These are phyloP conservation scores for Agrilus biguttatus DNA, from an alignment of 2,888 invertebrate genomes.

Conservation along the genomic window DNA sequence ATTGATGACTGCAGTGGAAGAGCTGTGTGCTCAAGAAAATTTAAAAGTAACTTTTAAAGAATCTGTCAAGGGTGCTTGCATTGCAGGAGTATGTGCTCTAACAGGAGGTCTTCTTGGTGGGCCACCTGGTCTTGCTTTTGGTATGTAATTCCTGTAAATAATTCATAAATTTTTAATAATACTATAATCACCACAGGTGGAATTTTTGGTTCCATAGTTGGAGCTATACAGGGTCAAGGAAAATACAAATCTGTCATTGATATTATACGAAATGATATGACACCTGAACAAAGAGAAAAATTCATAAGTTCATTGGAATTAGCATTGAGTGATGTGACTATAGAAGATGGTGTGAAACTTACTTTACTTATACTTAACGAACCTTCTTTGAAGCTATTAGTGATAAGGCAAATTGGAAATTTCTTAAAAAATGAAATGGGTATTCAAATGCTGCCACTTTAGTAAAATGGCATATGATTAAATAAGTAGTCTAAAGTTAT, in stretches of 20 bases:
- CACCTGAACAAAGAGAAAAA: slow-evolving; percentile 16
- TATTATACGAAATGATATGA: slow-evolving; percentile 21
- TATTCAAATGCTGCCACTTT: background rate
- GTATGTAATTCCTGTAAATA: slow-evolving; percentile 13
- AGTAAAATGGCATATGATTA: too few species aligned
- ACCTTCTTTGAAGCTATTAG: slow-evolving; percentile 12
- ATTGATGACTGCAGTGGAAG: slow-evolving; percentile 19
- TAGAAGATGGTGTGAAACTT: slow-evolving; percentile 16
- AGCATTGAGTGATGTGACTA: slow-evolving; percentile 14
- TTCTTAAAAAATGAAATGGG: slow-evolving; percentile 20
- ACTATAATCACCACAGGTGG: slow-evolving; percentile 18
- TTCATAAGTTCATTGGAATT: slow-evolving; percentile 14
- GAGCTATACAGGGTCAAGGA: slow-evolving; percentile 16
- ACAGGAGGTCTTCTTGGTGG: slow-evolving; percentile 26
- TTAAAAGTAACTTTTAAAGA: slow-evolving; percentile 22
- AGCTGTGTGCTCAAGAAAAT: slow-evolving; percentile 22
- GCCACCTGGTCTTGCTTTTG: slow-evolving; percentile 26
- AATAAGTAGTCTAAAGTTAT: background rate
- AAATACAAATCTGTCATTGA: slow-evolving; percentile 24
- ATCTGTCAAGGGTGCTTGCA: slow-evolving; percentile 23
- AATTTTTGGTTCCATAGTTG: slow-evolving; percentile 19
- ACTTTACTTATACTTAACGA: slow-evolving; percentile 15
- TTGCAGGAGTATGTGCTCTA: slow-evolving; percentile 22
- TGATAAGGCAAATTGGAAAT: slow-evolving; percentile 12
- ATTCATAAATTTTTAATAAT: slow-evolving; percentile 1